These are phyloP conservation scores for Calcarius ornatus DNA, from an alignment of 2,113 vertebrate genomes.

Conservation along the genomic window DNA sequence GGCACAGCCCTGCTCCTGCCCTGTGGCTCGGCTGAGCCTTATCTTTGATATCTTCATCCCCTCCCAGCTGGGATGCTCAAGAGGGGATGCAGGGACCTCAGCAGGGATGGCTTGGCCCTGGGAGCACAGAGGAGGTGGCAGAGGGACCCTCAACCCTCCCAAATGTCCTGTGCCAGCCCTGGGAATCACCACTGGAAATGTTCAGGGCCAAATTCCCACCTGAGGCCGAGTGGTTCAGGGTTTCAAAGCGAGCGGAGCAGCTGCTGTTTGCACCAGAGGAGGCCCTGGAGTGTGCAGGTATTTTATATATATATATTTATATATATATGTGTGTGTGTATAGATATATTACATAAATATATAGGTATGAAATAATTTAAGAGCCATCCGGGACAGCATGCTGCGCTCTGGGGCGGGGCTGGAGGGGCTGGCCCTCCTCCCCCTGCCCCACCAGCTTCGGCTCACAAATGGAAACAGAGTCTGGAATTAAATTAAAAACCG, in stretches of 20 bases:
- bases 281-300: not conserved
- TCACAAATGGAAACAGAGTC: conserved; percentile 43
- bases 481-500: conserved; percentile 48
- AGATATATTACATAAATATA: conserved; percentile 57
- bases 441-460: not conserved
- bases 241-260: not conserved
- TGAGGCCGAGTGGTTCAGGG: not conserved
- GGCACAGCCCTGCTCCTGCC: not conserved
- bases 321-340: conserved; percentile 6
- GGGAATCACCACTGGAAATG: not conserved
- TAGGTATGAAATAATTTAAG: conserved; percentile 55
- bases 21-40: not conserved
- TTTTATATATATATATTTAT: conserved; percentile 15
- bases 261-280: not conserved
- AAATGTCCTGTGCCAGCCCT: accelerated
- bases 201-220: not conserved
- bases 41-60: accelerated
- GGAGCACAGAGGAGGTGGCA: not conserved
- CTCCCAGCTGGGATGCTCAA: not conserved
- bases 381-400: conserved; percentile 41
- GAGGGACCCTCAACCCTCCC: not conserved
- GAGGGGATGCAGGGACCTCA: not conserved
- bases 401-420: conserved; percentile 11
- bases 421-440: not conserved
- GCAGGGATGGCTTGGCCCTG: not conserved